Evolutionary conservation across 2,888 invertebrate species (phyloP), one percentile per base, ranked within the genome.

Genomic region (Anorthoa munda): DNA sequence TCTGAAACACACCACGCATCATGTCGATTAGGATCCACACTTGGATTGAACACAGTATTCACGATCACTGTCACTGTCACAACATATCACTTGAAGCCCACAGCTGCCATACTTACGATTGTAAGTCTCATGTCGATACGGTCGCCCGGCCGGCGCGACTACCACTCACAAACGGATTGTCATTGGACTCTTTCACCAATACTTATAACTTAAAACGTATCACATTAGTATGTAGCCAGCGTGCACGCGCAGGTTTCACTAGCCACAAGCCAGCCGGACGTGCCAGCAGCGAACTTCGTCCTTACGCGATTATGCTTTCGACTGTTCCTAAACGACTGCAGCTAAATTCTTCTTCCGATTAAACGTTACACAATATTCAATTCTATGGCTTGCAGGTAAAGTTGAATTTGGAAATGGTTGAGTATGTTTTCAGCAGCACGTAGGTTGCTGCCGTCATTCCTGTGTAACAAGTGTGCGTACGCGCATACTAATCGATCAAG

Each of bases 151-250:
- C 92, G 90, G 90, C 92, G 91, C 92, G 89, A 92, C 91, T 81
- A 88, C 88, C 87, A 86, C 87, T 90, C 85, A 84, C 84, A 90
- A 91, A 95, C 93, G 92, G 87, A 92, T 89, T 89, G 88, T 82
- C 92, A 86, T 88, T 89, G 81, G 77, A 81, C 84, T 82, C 85
- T 72, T 76, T 83, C 91, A 94, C 95, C 92, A 87, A 94, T 95
- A 96, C 94, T 95, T 96, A 96, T 96, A 96, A 96, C 95, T 91
- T 95, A 93, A 82, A 91, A 85, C 72, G 66, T 46, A 59, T 66
- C 77, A 48, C 82, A 95, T 95, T 95, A 93, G 94, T 95, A 96
- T 96, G 95, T 93, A 93, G 86, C 92, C 85, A 59, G 86, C 92
- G 94, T 92, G 77, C 80, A 79, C 92, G 94, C 92, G 77, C 80